Evolutionary conservation across 2,113 vertebrate species (phyloP), one percentile per base, ranked within the genome.

Genomic region (Plecotus auritus): DNA sequence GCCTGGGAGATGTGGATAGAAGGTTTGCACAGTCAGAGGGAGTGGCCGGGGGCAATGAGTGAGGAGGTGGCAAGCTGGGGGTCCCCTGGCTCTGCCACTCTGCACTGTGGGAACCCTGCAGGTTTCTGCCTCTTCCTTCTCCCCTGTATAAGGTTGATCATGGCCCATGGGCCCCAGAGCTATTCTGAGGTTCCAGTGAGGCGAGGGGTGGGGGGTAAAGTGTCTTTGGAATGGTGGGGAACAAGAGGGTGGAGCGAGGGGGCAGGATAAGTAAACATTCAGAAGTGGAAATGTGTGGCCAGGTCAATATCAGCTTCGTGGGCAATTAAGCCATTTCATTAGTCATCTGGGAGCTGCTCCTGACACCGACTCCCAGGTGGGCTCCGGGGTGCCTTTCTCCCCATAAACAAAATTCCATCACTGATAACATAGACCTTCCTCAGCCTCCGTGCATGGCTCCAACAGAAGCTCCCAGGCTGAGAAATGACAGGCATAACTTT

Each of bases 371-470:
- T 13, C 18, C 40, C 28, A 7, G 40, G 54, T 7, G 1, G 54
- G 35, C 92, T 81, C 90, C 49, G 13, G 76, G 54, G 26, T 16
- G 61, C 94, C 95, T 49, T 73, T 49, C 51, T 83, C 56, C 64
- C 69, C 49, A 61, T 69, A 98, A 97, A 95, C 95, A 89, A 97
- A 97, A 98, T 95, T 95, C 90, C 87, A 93, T 88, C 81, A 8
- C 93, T 87, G 97, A 98, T 96, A 97, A 96, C 28, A 7, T 40
- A 37, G 92, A 93, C 86, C 95, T 56, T 72, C 96, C 67, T 42
- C 82, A 81, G 91, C 93, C 86, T 22, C 26, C 2, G n/a, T 9
- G 5, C 13, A 51, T 84, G 32, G 61, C 76, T 18, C 95, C 9
- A 7, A 85, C 93, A 95, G 83, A 85, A 51, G 92, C 81, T 91